Percentiles rank a stretch among this genome's conserved stretches.
Evolutionary conservation across 2,113 vertebrate species (phyloP).

Genomic region (Trachemys scripta): DNA sequence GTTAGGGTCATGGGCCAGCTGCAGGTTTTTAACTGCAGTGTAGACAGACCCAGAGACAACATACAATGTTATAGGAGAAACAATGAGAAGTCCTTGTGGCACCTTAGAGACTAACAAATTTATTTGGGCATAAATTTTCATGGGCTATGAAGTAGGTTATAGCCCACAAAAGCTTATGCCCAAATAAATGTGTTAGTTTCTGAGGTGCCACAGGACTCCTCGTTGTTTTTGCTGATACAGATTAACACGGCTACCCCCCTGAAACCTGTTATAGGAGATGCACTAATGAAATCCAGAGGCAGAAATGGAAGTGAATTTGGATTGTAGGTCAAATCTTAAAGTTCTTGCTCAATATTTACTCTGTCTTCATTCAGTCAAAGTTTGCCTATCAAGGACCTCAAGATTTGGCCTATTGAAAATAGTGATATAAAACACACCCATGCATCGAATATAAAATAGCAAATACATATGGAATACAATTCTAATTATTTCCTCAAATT

Average conservation of each 20-base stretch:
- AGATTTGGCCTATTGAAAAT: background rate
- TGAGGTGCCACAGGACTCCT: too few relatives aligned
- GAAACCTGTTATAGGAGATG: background rate
- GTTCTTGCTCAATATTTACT: background rate
- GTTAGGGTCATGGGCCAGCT: background rate
- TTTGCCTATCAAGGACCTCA: background rate
- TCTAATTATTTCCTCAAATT: background rate
- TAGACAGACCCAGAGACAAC: background rate
- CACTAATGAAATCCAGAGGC: background rate
- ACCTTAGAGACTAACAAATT: too few relatives aligned
- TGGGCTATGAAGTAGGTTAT: too few relatives aligned
- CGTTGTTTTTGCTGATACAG: too few relatives aligned
- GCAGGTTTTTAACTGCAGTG: background rate
- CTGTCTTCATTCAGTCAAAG: background rate
- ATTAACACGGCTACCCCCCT: too few relatives aligned
- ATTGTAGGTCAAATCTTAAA: background rate
- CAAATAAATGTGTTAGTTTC: too few relatives aligned
- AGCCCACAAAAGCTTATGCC: too few relatives aligned
- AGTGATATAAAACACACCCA: background rate
- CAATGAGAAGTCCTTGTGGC: too few relatives aligned
- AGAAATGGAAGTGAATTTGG: background rate
- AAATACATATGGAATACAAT: slow-evolving; percentile 5
- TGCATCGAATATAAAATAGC: background rate
- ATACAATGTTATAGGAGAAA: background rate
- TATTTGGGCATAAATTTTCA: too few relatives aligned